Evolutionary conservation across 2,888 invertebrate species (phyloP).

Genomic region (Gerosis bhagava): DNA sequence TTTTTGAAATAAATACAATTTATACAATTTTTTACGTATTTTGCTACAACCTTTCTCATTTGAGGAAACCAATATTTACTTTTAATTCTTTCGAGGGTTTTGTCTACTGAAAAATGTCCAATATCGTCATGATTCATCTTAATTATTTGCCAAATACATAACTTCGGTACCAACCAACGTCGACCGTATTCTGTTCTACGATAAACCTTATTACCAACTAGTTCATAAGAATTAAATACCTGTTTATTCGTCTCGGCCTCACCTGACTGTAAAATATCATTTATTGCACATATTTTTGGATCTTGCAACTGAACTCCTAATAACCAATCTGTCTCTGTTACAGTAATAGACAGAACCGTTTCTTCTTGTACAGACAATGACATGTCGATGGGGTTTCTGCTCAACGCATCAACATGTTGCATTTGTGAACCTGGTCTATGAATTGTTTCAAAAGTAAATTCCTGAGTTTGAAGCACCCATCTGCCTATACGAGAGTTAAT

Average conservation of each 20-base stretch:
- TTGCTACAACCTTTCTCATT: constrained; percentile 30
- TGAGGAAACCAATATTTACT: constrained; percentile 36
- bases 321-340: constrained; percentile 31
- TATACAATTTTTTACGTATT: constrained; percentile 30
- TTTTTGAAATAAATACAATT: constrained; percentile 22
- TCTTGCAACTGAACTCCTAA: constrained; percentile 30
- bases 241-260: constrained; percentile 23
- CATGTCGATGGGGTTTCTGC: constrained; percentile 34
- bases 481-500: constrained; percentile 5
- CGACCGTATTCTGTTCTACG: constrained; percentile 35
- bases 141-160: constrained; percentile 30
- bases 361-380: too few relatives aligned
- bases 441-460: constrained; percentile 40
- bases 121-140: constrained; percentile 31
- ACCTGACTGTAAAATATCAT: constrained; percentile 19
- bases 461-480: constrained; percentile 31
- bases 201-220: constrained; percentile 28
- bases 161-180: constrained; percentile 37
- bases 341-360: too few relatives aligned
- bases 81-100: constrained; percentile 32
- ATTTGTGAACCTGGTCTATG: constrained; percentile 34
- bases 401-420: constrained; percentile 31
- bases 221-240: constrained; percentile 32
- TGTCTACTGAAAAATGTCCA: constrained; percentile 27
- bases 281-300: constrained; percentile 10